phyloP scores from a whole-genome alignment of 2,797 vertebrate genomes.

The Balearica regulorum region DNA sequence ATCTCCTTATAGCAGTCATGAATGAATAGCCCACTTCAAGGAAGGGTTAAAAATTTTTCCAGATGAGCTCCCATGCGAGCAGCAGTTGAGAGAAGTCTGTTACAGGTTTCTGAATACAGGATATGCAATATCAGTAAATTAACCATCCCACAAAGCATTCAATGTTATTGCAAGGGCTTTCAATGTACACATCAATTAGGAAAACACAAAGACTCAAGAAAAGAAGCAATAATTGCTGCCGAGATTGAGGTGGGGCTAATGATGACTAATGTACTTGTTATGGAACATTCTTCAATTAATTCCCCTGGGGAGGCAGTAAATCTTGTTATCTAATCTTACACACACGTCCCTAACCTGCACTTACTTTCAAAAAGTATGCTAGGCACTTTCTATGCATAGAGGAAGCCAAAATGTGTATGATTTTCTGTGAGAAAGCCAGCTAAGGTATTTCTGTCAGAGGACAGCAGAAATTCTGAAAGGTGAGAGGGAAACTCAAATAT shows the following conservation, averaged over 20 bases:
- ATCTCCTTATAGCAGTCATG: not conserved
- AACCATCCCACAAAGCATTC: not conserved
- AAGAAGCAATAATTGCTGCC: not conserved
- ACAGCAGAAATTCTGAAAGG: not conserved
- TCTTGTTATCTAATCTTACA: conserved; percentile 46
- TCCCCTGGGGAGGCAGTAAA: not conserved
- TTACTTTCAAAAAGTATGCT: not conserved
- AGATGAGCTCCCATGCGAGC: not conserved
- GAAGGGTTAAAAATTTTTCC: not conserved
- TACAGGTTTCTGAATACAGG: not conserved
- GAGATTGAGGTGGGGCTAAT: not conserved
- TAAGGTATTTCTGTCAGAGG: not conserved
- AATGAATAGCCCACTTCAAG: not conserved
- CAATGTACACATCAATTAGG: not conserved
- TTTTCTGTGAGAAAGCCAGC: not conserved
- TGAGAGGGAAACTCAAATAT: not conserved
- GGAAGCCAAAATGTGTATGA: not conserved
- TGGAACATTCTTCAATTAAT: conserved; percentile 22
- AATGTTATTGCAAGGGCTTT: not conserved
- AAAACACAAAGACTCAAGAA: not conserved
- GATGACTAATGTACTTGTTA: conserved; percentile 48
- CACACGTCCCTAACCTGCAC: not conserved
- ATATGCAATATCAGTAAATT: not conserved
- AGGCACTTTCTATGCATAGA: not conserved
- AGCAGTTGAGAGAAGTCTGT: not conserved